phyloP scores from a whole-genome alignment of 1,140 invertebrate species.

The Lamellibrachia luymesi region DNA sequence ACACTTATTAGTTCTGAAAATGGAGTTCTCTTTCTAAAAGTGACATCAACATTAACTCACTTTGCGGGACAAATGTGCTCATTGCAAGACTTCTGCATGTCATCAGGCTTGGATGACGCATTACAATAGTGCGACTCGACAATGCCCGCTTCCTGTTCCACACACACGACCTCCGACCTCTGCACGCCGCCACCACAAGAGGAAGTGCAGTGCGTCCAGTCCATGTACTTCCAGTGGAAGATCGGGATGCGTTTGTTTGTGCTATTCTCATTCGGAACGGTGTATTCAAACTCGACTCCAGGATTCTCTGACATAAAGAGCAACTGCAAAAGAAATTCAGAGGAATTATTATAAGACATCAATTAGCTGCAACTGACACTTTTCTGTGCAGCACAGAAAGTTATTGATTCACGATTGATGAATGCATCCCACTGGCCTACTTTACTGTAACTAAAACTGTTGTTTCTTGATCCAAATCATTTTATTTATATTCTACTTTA shows the following conservation, averaged over 20 bases:
- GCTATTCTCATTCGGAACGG: conserved; percentile 67
- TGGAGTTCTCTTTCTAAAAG: neutral
- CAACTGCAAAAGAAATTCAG: conserved; percentile 63
- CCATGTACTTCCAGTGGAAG: conserved; percentile 72
- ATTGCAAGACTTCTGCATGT: conserved; percentile 67
- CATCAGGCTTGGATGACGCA: conserved; percentile 62
- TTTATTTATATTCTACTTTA: neutral
- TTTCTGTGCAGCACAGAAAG: too few species aligned
- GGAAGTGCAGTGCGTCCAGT: conserved; percentile 76
- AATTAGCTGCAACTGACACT: too few species aligned
- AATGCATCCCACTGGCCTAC: too few species aligned
- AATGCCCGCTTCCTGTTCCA: conserved; percentile 66
- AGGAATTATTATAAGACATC: neutral
- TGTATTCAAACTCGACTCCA: conserved; percentile 81
- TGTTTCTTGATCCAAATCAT: too few species aligned
- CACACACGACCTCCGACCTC: conserved; percentile 66
- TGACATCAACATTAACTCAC: conserved; percentile 45
- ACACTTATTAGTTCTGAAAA: neutral
- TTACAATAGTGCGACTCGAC: conserved; percentile 70
- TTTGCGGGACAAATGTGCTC: conserved; percentile 71
- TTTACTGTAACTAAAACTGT: too few species aligned
- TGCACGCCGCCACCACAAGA: conserved; percentile 74
- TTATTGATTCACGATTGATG: too few species aligned
- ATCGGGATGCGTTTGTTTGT: conserved; percentile 61
- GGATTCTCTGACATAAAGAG: conserved; percentile 80